These are phyloP conservation scores for Cuniculus paca DNA, from an alignment of 2,797 vertebrate species.

Conservation along the genomic window DNA sequence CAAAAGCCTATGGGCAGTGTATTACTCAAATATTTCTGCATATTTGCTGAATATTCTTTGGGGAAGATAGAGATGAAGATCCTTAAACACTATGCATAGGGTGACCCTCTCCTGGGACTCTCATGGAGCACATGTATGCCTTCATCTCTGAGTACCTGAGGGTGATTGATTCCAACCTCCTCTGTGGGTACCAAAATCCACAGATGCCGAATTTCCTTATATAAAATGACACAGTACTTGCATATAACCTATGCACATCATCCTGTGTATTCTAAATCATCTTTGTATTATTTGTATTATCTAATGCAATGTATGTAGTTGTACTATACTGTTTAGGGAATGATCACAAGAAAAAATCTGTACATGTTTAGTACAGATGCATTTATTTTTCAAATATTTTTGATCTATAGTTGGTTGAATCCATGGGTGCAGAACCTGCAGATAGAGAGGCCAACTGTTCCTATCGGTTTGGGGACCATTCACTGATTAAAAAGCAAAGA, in stretches of 20 bases:
- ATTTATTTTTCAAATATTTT: neutral
- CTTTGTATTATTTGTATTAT: neutral
- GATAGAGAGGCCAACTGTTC: neutral
- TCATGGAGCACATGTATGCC: too few species aligned
- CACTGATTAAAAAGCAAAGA: slow-evolving; percentile 44
- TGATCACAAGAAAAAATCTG: neutral
- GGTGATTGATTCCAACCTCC: neutral
- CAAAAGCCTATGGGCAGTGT: neutral
- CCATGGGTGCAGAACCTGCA: neutral
- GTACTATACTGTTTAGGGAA: neutral
- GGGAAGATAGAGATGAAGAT: neutral
- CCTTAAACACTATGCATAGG: neutral
- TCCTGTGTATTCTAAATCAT: neutral
- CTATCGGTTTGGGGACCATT: neutral
- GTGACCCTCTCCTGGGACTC: neutral
- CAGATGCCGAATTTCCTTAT: neutral
- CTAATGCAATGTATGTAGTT: neutral
- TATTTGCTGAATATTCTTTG: slow-evolving; percentile 20
- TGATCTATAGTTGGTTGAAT: neutral
- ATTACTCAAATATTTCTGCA: neutral
- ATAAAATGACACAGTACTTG: neutral
- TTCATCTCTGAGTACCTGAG: neutral
- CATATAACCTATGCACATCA: neutral
- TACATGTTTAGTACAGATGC: neutral
- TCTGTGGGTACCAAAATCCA: neutral